Base-by-base conservation (phyloP, 35 echinoderm and acorn worm species). In the Eucidaris tribuloides region DNA sequence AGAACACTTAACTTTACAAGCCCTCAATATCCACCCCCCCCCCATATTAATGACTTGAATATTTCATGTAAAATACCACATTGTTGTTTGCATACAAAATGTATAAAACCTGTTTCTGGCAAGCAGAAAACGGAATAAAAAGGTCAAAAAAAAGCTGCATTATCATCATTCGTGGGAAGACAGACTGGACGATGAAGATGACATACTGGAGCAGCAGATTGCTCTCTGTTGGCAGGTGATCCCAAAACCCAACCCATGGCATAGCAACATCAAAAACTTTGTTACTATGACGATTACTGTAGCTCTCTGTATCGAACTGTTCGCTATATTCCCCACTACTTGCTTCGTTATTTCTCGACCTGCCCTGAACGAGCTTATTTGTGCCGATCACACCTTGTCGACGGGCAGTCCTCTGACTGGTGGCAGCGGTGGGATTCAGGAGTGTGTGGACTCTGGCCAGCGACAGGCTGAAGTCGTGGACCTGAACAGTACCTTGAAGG, bases 161-260 rank as follows among this genome's bases (percentile, higher is more conserved):
- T 74, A 9, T 25, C 9, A 41, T 84, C 62, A 84, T 29, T 84
- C 82, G 56, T 84, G 82, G 62, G 65, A 49, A 46, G 82, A 84
- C 82, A 84, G 56, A 57, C 82, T 84, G 3, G 82, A 39, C 24
- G n/a, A n/a, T n/a, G 82, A 84, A 84, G 82, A 84, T 36, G 82
- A 84, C 42, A 68, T 63, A 38, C 82, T 84, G 82, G 62, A 84
- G 28, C 82, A 84, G 71, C 36, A 84, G 60, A 32, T 84, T 65
- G 33, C 65, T 65, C 24, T 63, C 46, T 39, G 30, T 65, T 11
- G 45, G 42, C 14, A 84, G 62, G 65, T 65, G 62, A 63, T 84
- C 63, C 14, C 65, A 41, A 65, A 84, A 83, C 22, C 44, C 68
- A 40, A 33, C 68, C 18, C 38, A 42, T 17, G 68, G 35, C 7